Conservation (phyloP, 2,888 invertebrate species). For the Nesidiocoris tenuis region DNA sequence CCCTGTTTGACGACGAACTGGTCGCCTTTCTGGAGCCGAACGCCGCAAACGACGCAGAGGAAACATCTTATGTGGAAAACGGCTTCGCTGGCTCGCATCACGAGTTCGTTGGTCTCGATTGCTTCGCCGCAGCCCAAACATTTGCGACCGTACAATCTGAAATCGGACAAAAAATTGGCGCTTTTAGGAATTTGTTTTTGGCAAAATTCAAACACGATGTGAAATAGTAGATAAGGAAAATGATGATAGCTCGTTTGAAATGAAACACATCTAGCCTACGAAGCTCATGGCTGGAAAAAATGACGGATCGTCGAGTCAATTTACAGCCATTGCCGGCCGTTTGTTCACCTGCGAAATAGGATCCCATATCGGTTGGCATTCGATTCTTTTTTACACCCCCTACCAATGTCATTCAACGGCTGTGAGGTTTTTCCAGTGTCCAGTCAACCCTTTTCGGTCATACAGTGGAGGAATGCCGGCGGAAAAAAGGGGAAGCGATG, state of each 20-base stretch:
- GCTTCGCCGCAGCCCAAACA: constrained; percentile 72
- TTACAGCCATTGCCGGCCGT: not conserved
- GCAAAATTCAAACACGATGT: no score
- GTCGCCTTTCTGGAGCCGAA: constrained; percentile 74
- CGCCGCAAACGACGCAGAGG: constrained; percentile 74
- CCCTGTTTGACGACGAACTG: constrained; percentile 76
- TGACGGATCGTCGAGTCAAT: no score
- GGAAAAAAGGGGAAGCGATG: not conserved
- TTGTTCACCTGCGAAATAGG: not conserved
- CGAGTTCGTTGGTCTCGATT: constrained; percentile 72
- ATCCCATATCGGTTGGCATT: not conserved
- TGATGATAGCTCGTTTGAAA: no score
- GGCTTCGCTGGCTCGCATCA: constrained; percentile 68
- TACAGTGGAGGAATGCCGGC: not conserved
- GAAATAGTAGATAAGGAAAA: no score
- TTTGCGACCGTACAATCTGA: constrained; percentile 70
- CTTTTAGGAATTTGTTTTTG: no score
- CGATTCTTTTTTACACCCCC: not conserved
- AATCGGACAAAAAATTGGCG: constrained; percentile 50
- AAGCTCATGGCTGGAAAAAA: no score
- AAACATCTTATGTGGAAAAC: constrained; percentile 80
- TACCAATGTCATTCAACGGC: not conserved
- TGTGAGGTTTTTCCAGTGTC: not conserved
- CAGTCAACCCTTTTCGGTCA: not conserved
- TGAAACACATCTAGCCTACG: no score